Percentiles rank a stretch among this genome's conserved stretches.
phyloP scores from a whole-genome alignment of 2,113 vertebrate species.

The Amphiprion percula region DNA sequence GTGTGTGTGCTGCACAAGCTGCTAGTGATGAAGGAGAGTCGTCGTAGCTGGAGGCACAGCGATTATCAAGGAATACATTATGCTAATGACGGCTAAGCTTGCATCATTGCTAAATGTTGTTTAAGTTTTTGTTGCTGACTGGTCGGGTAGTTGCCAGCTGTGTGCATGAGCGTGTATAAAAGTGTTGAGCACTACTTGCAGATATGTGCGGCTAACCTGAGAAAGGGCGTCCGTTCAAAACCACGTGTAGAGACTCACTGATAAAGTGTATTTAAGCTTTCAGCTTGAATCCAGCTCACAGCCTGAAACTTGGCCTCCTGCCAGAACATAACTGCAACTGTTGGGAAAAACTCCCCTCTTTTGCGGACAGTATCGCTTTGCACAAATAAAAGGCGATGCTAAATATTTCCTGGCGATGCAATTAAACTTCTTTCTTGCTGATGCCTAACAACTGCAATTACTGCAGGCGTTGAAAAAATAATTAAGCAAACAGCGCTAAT shows the following conservation, averaged over 20 bases:
- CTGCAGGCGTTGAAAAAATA: slow-evolving; percentile 46
- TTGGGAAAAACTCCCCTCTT: neutral
- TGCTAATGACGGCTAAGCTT: slow-evolving; percentile 48
- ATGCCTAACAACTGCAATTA: slow-evolving; percentile 63
- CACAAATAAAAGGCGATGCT: slow-evolving; percentile 47
- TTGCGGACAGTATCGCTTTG: slow-evolving; percentile 8
- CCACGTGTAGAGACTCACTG: slow-evolving; percentile 9
- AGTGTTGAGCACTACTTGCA: neutral
- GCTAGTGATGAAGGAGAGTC: slow-evolving; percentile 38
- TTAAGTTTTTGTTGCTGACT: slow-evolving; percentile 45
- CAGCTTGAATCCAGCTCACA: neutral
- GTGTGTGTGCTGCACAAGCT: slow-evolving; percentile 5
- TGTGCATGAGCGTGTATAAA: neutral
- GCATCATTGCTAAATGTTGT: slow-evolving; percentile 61
- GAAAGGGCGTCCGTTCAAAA: slow-evolving; percentile 3
- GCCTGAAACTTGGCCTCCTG: slow-evolving; percentile 12
- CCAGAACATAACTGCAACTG: neutral
- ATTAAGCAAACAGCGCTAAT: slow-evolving; percentile 35
- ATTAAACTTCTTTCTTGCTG: slow-evolving; percentile 53
- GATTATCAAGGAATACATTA: slow-evolving; percentile 74
- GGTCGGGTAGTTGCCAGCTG: neutral
- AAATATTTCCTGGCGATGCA: slow-evolving; percentile 55
- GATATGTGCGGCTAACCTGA: slow-evolving; percentile 8
- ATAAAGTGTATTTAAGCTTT: slow-evolving; percentile 5
- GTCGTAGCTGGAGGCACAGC: slow-evolving; percentile 32